Conservation (phyloP, 2,888 invertebrate species). For the Acronicta aceris region DNA sequence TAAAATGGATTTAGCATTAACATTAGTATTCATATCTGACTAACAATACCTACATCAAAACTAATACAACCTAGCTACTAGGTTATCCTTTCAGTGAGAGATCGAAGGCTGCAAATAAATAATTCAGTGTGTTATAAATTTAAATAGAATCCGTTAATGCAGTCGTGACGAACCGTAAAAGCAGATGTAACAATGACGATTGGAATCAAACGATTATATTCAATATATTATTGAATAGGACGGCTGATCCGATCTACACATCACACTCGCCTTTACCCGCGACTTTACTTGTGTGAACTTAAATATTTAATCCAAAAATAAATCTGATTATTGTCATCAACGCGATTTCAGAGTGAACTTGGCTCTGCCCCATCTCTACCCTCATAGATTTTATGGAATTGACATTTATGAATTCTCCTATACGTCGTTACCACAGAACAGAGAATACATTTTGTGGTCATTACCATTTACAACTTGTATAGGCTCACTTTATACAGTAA, state of each 20-base stretch:
- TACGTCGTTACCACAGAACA: too few species aligned
- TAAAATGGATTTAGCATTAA: conserved; percentile 15
- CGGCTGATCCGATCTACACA: conserved; percentile 38
- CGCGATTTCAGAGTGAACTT: too few species aligned
- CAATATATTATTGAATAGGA: conserved; percentile 42
- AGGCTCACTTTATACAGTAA: too few species aligned
- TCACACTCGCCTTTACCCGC: conserved; percentile 15
- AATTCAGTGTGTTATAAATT: conserved; percentile 47
- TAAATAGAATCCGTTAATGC: conserved; percentile 54
- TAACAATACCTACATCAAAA: conserved; percentile 25
- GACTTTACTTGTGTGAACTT: conserved; percentile 1
- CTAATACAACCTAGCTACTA: conserved; percentile 36
- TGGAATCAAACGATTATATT: conserved; percentile 27
- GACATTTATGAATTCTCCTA: too few species aligned
- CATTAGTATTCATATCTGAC: conserved; percentile 7
- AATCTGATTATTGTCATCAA: too few species aligned
- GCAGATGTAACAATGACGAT: conserved; percentile 55
- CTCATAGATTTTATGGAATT: too few species aligned
- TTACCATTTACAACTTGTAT: too few species aligned
- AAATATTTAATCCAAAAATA: neutral
- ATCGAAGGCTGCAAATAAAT: conserved; percentile 48
- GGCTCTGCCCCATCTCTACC: too few species aligned
- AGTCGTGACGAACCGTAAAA: conserved; percentile 56
- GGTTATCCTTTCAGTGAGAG: conserved; percentile 35
- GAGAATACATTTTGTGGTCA: too few species aligned